A percentile compares a stretch with the other conserved stretches of the same genome.
These are phyloP conservation scores for Pongo pygmaeus DNA, from an alignment of 2,113 vertebrate species.

Conservation along the genomic window DNA sequence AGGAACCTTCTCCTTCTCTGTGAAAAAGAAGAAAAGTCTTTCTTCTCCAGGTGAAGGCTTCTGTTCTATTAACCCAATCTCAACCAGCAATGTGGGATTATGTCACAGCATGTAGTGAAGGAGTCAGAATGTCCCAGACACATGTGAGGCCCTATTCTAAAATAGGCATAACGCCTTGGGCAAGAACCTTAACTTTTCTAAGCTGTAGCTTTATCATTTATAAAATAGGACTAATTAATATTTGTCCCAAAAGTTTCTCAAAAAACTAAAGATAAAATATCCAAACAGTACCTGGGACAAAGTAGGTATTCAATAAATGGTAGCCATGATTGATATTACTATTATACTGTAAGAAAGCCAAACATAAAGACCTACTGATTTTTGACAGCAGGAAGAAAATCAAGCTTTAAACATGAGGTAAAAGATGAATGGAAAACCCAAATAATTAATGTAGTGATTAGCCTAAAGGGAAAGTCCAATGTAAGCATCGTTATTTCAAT, in stretches of 20 bases:
- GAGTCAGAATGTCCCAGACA: neutral
- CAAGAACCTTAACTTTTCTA: neutral
- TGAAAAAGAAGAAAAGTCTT: neutral
- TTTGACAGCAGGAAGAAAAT: neutral
- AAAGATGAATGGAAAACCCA: neutral
- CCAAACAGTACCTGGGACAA: neutral
- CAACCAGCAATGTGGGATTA: neutral
- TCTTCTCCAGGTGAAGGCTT: neutral
- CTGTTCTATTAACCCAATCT: neutral
- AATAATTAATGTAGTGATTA: neutral
- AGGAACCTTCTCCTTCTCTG: neutral
- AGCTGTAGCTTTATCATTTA: neutral
- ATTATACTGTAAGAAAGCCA: neutral
- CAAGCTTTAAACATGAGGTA: neutral
- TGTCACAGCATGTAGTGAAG: fast-evolving
- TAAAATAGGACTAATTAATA: neutral
- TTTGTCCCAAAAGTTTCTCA: neutral
- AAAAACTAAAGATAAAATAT: neutral
- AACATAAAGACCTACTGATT: neutral
- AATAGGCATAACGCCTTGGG: neutral
- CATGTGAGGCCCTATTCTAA: neutral
- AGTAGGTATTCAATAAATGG: neutral
- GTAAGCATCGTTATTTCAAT: neutral
- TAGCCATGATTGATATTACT: neutral
- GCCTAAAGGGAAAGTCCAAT: neutral